Conservation (phyloP, 2,888 invertebrate species). For the Pimpla rufipes region DNA sequence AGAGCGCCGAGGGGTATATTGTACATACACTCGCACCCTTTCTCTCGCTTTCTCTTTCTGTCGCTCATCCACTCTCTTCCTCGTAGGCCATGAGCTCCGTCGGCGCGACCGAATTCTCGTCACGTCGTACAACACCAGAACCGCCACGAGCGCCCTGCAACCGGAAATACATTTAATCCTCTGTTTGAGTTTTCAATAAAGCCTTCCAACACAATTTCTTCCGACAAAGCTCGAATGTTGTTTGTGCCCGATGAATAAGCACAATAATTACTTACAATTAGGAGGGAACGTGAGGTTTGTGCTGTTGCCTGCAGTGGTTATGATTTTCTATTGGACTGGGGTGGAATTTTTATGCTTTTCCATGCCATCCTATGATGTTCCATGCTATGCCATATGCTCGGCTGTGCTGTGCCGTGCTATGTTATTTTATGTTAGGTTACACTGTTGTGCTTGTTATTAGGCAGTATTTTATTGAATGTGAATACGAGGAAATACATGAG, state of each 20-base stretch:
- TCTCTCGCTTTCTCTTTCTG: not conserved
- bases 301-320: no score
- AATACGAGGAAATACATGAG: no score
- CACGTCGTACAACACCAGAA: constrained; percentile 12
- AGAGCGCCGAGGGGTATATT: constrained; percentile 36
- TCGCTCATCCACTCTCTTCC: not conserved
- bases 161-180: not conserved
- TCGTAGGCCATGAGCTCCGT: not conserved
- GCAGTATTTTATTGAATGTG: no score
- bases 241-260: not conserved
- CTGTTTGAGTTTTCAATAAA: constrained; percentile 6
- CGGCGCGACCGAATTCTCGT: constrained; percentile 33
- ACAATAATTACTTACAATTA: not conserved
- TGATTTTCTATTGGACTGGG: no score
- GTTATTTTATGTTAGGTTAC: no score
- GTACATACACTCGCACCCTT: constrained; percentile 15
- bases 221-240: not conserved
- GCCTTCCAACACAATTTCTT: not conserved
- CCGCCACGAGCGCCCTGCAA: not conserved
- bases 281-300: no score
- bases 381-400: no score
- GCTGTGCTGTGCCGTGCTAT: no score
- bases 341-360: no score
- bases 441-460: no score
- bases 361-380: no score